These are phyloP conservation scores for Magallana gigas DNA, from an alignment of 1,140 invertebrate genomes.

Conservation along the genomic window DNA sequence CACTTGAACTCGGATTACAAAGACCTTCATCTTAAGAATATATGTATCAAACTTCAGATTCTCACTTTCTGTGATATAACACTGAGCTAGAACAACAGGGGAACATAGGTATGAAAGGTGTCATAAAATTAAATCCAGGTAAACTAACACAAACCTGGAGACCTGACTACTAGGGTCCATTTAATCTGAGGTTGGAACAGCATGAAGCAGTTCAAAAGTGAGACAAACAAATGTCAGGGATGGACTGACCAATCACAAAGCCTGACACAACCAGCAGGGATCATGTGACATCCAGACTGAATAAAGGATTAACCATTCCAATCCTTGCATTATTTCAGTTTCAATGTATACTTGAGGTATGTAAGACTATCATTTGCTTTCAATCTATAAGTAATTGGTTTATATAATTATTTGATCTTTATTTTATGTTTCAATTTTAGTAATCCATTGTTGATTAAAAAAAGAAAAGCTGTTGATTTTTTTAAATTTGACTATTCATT, in stretches of 20 bases:
- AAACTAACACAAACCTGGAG: neutral
- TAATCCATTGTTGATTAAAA: neutral
- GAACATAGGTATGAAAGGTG: neutral
- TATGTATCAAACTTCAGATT: neutral
- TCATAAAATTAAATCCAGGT: neutral
- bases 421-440: neutral
- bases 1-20: too few species aligned
- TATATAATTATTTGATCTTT: neutral
- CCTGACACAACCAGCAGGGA: neutral
- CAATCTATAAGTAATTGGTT: neutral
- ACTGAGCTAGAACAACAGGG: constrained; percentile 3
- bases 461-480: neutral
- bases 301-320: neutral
- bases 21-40: too few species aligned
- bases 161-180: neutral
- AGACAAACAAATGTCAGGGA: constrained; percentile 27
- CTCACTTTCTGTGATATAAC: constrained; percentile 12
- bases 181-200: neutral
- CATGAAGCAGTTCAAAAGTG: neutral
- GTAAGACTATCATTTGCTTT: neutral
- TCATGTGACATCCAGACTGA: neutral
- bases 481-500: neutral
- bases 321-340: neutral
- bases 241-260: neutral
- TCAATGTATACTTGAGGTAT: neutral